A percentile compares a stretch with the other conserved stretches of the same genome.
These are phyloP conservation scores for Edolisoma coerulescens DNA, from an alignment of 2,113 vertebrate genomes.

Conservation along the genomic window DNA sequence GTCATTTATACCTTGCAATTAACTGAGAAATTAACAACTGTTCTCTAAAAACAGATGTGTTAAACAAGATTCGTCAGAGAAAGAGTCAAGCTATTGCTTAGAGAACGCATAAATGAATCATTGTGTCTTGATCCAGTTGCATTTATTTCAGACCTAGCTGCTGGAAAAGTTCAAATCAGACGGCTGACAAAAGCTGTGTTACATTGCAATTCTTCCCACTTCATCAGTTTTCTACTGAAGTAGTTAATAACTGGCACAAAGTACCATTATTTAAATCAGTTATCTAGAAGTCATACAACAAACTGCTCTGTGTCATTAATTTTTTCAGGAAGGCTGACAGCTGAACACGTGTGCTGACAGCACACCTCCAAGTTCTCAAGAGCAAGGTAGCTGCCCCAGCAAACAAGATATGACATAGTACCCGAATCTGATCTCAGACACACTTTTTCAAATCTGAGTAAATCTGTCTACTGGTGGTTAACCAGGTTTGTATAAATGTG, in stretches of 20 bases:
- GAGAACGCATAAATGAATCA: background rate
- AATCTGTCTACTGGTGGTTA: background rate
- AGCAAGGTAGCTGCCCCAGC: background rate
- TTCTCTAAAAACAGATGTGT: conserved; percentile 16
- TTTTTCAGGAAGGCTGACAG: background rate
- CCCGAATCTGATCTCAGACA: background rate
- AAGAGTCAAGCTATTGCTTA: background rate
- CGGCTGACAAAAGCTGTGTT: background rate
- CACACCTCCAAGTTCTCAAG: background rate
- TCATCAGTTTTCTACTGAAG: background rate
- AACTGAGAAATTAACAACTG: conserved; percentile 1
- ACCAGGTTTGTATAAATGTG: background rate
- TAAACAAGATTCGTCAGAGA: background rate
- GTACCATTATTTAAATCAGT: background rate
- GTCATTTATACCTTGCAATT: background rate
- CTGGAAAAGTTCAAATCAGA: background rate
- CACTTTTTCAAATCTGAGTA: background rate
- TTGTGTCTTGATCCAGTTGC: background rate
- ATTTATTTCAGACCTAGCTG: background rate
- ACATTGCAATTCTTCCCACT: background rate
- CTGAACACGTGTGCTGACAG: background rate
- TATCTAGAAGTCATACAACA: background rate
- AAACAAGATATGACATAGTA: background rate
- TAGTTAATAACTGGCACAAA: background rate
- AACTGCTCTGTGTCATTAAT: background rate